Evolutionary conservation across 2,888 invertebrate genomes (phyloP), one percentile per base, ranked within the genome.

Genomic region (Phyto melanocephala): DNA sequence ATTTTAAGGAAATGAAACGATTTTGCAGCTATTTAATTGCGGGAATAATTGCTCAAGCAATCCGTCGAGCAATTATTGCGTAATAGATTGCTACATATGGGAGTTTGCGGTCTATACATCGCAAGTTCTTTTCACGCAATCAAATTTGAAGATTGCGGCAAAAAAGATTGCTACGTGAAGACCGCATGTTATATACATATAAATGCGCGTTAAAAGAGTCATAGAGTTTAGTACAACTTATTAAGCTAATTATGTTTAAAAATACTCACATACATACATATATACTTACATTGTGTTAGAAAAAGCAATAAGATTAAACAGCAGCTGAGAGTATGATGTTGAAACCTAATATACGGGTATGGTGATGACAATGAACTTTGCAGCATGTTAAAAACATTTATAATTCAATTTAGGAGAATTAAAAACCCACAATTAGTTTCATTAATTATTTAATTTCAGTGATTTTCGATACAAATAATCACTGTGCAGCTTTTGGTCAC

Each of bases 261-360:
- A 37, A 20, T 37, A 50, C n/a, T n/a, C n/a, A 22, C 28, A 22
- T 40, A 24, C 17, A 22, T 8, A 5, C 15, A 54, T 8, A 1
- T n/a, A 54, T 78, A 82, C 81, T 82, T 75, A 82, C 81, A 37
- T 52, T 74, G 63, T 20, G 42, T 75, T 74, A 78, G 35, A 72
- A 77, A 67, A 1, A 82, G 42, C 70, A 80, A 50, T 35, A 83
- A 68, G 78, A 83, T 80, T 80, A 85, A 79, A 35, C 13, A 52
- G 56, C 85, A 82, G 83, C 89, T 86, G 86, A 84, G 71, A 83
- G 62, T 65, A 74, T 22, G 35, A 56, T 15, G 37, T 24, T 70
- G 77, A 67, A 52, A 17, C 40, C 63, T 60, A 65, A 37, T 47
- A 45, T 13, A 17, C 62, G 47, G 33, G 40, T 13, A 17, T 52